phyloP scores from a whole-genome alignment of 2,113 vertebrate genomes.

The Trogon melanurus region DNA sequence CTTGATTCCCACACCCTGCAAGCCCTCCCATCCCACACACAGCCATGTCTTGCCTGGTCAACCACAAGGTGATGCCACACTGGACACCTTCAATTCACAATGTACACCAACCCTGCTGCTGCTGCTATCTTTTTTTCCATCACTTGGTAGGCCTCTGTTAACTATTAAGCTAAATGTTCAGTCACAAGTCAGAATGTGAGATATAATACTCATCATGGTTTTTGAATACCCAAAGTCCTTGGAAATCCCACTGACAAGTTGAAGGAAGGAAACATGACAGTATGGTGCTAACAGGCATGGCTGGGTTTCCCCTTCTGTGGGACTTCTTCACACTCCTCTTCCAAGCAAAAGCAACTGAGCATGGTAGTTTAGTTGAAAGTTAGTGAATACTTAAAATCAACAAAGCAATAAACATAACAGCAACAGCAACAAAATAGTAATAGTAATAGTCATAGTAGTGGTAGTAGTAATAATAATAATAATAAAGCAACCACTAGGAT shows the following conservation, averaged over 20 bases:
- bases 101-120: neutral
- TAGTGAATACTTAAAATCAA: neutral
- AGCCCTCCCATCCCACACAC: fast-evolving
- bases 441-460: neutral
- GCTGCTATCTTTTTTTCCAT: neutral
- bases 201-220: neutral
- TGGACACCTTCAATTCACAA: neutral
- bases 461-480: neutral
- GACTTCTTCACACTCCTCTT: neutral
- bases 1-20: neutral
- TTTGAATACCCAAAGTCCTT: neutral
- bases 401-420: neutral
- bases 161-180: neutral
- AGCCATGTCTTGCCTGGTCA: neutral
- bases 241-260: neutral
- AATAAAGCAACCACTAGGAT: neutral
- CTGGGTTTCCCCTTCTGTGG: neutral
- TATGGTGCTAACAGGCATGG: neutral
- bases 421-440: neutral
- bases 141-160: neutral
- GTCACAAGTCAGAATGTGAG: neutral
- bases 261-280: neutral
- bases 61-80: fast-evolving
- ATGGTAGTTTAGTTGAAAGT: neutral
- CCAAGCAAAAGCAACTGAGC: neutral